A percentile compares a stretch with the other conserved stretches of the same genome.
Evolutionary conservation across 2,113 vertebrate species (phyloP).

Genomic region (Dermatemys mawii): DNA sequence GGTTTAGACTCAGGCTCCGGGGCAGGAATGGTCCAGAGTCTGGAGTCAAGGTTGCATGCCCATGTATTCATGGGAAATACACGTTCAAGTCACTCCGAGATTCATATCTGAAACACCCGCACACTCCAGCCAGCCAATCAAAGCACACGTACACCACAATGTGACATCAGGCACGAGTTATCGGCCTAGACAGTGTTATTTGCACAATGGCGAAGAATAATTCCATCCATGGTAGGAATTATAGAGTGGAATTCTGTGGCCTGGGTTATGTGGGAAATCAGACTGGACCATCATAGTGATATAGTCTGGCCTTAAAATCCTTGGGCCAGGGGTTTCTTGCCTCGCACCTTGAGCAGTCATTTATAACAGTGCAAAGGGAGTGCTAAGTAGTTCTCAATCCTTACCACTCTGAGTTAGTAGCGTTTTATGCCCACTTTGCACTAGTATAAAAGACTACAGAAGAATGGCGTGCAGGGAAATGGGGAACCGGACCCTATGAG

Average conservation of each 20-base stretch:
- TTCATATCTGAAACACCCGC: neutral
- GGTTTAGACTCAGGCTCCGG: neutral
- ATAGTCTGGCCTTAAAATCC: constrained; percentile 18
- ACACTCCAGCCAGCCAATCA: neutral
- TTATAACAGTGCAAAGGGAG: neutral
- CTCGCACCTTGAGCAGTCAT: neutral
- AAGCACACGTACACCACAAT: neutral
- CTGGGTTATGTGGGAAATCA: neutral
- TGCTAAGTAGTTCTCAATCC: neutral
- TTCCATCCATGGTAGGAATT: neutral
- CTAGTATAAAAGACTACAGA: neutral
- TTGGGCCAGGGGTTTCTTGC: neutral
- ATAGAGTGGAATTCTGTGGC: neutral
- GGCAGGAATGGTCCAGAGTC: neutral
- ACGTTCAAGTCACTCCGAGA: neutral
- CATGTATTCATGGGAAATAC: neutral
- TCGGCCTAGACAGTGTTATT: neutral
- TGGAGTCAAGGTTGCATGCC: rapidly evolving
- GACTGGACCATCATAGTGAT: neutral
- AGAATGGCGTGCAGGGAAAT: neutral
- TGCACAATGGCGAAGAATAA: neutral
- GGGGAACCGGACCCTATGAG: rapidly evolving
- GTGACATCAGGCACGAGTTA: neutral
- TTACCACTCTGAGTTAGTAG: neutral
- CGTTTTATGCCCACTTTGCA: neutral